Evolutionary conservation across 2,113 vertebrate genomes (phyloP).

Genomic region (Nansenia antarctica): DNA sequence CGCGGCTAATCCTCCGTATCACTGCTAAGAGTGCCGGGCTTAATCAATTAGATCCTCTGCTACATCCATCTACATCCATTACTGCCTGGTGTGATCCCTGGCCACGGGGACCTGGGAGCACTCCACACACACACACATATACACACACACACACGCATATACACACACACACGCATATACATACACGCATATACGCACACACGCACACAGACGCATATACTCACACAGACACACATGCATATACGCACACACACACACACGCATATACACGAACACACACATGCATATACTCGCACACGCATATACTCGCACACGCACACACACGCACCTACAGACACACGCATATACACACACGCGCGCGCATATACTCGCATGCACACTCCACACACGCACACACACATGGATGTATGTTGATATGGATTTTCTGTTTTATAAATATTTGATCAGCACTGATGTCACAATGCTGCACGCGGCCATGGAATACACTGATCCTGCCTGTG

Average conservation of each 20-base stretch:
- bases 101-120: conserved; percentile 14
- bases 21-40: conserved; percentile 36
- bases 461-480: conserved; percentile 2
- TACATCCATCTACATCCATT: too few species aligned
- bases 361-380: neutral
- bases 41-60: conserved; percentile 60
- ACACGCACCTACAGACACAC: conserved; percentile 1
- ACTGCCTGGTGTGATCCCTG: conserved; percentile 41
- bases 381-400: too few species aligned
- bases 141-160: conserved; percentile 15
- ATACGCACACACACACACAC: conserved; percentile 10
- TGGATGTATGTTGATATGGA: conserved; percentile 24
- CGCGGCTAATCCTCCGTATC: conserved; percentile 53
- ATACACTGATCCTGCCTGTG: conserved; percentile 4
- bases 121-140: conserved; percentile 1
- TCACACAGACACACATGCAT: conserved; percentile 9
- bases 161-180: conserved; percentile 12
- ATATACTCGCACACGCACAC: neutral
- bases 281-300: neutral
- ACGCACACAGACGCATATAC: conserved; percentile 8
- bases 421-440: conserved; percentile 55
- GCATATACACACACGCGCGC: neutral
- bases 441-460: conserved; percentile 46
- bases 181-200: neutral
- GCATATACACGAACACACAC: conserved; percentile 5